Conservation (phyloP, 2,113 vertebrate species). For the Neogobius melanostomus region DNA sequence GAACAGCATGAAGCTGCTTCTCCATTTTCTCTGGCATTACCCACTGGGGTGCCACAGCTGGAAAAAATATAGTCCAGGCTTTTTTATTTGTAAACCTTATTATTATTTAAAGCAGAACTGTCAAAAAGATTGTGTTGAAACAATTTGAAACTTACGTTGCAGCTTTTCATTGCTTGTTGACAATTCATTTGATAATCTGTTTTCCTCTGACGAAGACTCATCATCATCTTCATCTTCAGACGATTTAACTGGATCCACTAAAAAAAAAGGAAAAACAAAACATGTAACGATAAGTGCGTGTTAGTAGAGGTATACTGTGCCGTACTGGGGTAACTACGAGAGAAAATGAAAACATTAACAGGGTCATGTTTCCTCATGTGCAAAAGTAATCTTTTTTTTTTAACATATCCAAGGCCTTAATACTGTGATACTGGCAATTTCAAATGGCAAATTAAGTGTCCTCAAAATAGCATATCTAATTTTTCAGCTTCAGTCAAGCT, state of each 20-base stretch:
- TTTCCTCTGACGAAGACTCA: conserved; percentile 91
- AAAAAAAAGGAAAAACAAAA: conserved; percentile 3
- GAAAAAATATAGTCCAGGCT: not conserved
- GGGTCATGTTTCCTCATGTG: too few species aligned
- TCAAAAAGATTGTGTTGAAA: not conserved
- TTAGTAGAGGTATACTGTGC: too few species aligned
- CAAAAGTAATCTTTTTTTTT: too few species aligned
- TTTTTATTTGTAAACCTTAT: not conserved
- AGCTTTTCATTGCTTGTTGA: conserved; percentile 66
- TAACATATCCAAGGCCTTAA: too few species aligned
- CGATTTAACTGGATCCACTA: conserved; percentile 81
- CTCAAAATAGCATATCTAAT: too few species aligned
- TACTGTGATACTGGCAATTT: too few species aligned
- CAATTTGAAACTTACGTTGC: conserved; percentile 47
- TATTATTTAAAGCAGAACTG: not conserved
- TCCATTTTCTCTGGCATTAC: conserved; percentile 90
- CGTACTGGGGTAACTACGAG: too few species aligned
- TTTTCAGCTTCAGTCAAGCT: too few species aligned
- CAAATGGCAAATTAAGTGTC: too few species aligned
- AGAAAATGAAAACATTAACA: too few species aligned
- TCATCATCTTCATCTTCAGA: conserved; percentile 91
- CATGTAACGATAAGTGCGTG: not conserved
- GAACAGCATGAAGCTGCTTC: conserved; percentile 86
- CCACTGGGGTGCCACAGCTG: conserved; percentile 85
- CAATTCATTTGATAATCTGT: conserved; percentile 67